Conservation (phyloP, 2,797 vertebrate genomes). For the Leucoraja ocellata region DNA sequence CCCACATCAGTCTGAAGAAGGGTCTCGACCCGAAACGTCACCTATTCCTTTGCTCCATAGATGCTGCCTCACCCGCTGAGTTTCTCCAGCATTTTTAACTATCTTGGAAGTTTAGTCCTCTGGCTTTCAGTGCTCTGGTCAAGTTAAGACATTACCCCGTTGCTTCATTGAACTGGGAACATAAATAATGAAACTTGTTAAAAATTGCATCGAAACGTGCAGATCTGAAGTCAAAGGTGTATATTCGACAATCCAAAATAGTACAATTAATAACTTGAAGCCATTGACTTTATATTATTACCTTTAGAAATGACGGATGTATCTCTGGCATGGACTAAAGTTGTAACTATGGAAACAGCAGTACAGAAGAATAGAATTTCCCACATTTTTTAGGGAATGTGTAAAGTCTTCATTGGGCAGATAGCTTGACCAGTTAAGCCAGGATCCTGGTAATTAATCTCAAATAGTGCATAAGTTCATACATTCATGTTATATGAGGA, state of each 20-base stretch:
- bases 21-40: too few relatives aligned
- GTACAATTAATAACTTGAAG: not conserved
- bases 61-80: too few relatives aligned
- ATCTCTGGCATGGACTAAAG: not conserved
- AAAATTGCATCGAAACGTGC: not conserved
- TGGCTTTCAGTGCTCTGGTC: not conserved
- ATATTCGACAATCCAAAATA: not conserved
- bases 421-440: not conserved
- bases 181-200: not conserved
- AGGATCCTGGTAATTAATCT: not conserved
- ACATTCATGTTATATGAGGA: too few relatives aligned
- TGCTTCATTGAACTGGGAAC: not conserved
- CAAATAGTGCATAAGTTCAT: too few relatives aligned
- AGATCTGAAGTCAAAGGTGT: not conserved
- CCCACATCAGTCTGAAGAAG: too few relatives aligned
- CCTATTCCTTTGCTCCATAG: too few relatives aligned
- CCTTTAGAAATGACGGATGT: not conserved
- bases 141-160: not conserved
- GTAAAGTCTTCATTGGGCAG: not conserved
- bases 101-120: not conserved
- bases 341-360: not conserved
- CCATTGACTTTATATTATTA: not conserved
- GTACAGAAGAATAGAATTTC: not conserved
- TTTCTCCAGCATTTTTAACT: too few relatives aligned
- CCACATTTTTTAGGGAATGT: not conserved